Evolutionary conservation across 2,113 vertebrate genomes (phyloP), one percentile per base, ranked within the genome.

Genomic region (Tachycineta bicolor): DNA sequence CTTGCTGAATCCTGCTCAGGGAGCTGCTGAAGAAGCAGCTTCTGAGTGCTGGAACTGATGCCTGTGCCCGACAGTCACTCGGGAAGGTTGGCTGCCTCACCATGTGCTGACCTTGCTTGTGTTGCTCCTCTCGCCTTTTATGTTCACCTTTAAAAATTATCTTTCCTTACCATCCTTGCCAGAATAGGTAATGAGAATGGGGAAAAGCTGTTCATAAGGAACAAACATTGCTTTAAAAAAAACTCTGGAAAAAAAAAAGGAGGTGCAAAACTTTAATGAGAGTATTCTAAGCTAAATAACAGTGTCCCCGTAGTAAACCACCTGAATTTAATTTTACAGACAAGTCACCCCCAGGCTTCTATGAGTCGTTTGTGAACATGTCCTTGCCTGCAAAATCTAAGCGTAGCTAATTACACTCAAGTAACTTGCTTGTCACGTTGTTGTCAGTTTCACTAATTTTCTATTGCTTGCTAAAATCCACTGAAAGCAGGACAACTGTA

Each of bases 1-100:
- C 49, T 64, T 0, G 0, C 74, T 39, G 46, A 14, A 14, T 28
- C 1, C 0, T 0, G 1, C 74, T 87, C n/a, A 33, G 43, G 43
- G 65, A 64, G 28, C 63, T 12, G 5, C 10, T 20, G 29, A 60
- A 59, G 46, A 43, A 29, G 7, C 2, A 8, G 29, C 46, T 83
- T 25, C 49, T 3, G 5, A 8, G 33, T 23, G 24, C 31, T 12
- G 9, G 24, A 22, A 19, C 8, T n/a, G 15, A 5, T 17, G 16
- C 31, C 55, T 65, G 31, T 70, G 52, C 29, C 43, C 3, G 1
- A 16, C 55, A 73, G 50, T 31, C 46, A 8, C 2, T 0, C 18
- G 44, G 62, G 19, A 56, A 69, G 7, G 12, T 26, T 70, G 84
- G 34, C 52, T 41, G n/a, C 43, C 67, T 71, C 31, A 10, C 39